Percentiles rank a stretch among this genome's conserved stretches.
Conservation (phyloP, 2,888 invertebrate genomes). For the Hoplodrina ambigua region DNA sequence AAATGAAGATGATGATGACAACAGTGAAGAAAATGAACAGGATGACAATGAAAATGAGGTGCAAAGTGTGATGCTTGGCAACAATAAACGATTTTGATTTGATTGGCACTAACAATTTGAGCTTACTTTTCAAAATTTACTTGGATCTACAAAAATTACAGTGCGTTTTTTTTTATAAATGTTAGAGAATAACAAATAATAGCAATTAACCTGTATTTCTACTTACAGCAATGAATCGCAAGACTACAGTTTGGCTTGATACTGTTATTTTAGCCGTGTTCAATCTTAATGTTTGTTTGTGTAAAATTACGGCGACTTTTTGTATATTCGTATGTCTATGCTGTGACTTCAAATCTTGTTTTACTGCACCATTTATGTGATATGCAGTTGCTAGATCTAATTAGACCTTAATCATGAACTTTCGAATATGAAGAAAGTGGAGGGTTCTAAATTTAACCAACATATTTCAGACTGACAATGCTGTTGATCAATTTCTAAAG, state of each 20-base stretch:
- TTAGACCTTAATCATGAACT: conserved; percentile 1
- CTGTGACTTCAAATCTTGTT: background rate
- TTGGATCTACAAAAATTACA: conserved; percentile 22
- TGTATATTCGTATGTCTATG: background rate
- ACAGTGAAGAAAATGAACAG: conserved; percentile 62
- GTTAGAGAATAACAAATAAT: conserved; percentile 23
- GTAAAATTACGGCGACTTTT: background rate
- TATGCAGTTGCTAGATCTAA: background rate
- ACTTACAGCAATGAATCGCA: conserved; percentile 10
- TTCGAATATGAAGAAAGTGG: background rate
- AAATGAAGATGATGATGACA: conserved; percentile 45
- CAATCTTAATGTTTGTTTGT: conserved; percentile 19
- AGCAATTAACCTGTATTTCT: conserved; percentile 8
- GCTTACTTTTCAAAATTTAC: conserved; percentile 66
- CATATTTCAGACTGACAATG: background rate
- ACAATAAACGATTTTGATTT: conserved; percentile 58
- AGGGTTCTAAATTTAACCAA: conserved; percentile 1
- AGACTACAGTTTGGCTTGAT: conserved; percentile 39
- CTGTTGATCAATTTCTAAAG: background rate
- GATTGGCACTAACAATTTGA: conserved; percentile 81
- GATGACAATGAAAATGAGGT: conserved; percentile 75
- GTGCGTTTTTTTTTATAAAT: conserved; percentile 19
- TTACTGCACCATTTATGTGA: background rate
- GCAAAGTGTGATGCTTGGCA: conserved; percentile 72
- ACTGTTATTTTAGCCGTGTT: conserved; percentile 21